Evolutionary conservation across 1,140 invertebrate genomes (phyloP), one percentile per base, ranked within the genome.

Genomic region (Batillaria attramentaria): DNA sequence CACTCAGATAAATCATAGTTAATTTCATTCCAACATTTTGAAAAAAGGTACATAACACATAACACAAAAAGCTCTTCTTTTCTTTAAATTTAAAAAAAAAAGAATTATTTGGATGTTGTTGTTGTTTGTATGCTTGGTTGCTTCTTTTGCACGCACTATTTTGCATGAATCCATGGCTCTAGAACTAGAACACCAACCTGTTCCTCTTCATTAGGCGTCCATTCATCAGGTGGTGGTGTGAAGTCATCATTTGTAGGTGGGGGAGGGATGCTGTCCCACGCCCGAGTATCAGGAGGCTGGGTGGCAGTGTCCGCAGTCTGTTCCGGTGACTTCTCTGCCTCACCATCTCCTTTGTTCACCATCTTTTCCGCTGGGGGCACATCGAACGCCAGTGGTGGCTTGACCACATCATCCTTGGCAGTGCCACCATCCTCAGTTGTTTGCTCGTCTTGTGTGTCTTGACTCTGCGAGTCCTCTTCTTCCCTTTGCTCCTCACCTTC

Each of bases 301-400:
- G 73, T 75, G 16, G 31, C 73, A 28, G 73, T 1, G 16, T 75
- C 37, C 28, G 37, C 6, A 2, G 33, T 8, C 66, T 69, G 35
- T 69, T 41, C 35, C 39, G 39, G 35, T n/a, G 54, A 18, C 24
- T n/a, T 42, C 54, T 42, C 39, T 28, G 3, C 39, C 37, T 39
- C 54, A 24, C 3, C 18, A 20, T 41, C 35, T 24, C 20, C 10
- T 20, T 74, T 37, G 13, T 81, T 79, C n/a, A 57, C 39, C 33
- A 76, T 65, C 33, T 74, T 50, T 5, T 77, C 75, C 31, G 66
- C 73, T 31, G 39, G 62, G 20, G 31, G 60, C 42, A 60, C 62
- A 43, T 6, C 43, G 33, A 5, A 78, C 78, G 5, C n/a, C n/a
- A n/a, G n/a, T n/a, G n/a, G n/a, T n/a, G n/a, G n/a, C n/a, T n/a